Evolutionary conservation across 92 coral and sea anemone genomes (phyloP).

Genomic region (Pocillopora meandrina): DNA sequence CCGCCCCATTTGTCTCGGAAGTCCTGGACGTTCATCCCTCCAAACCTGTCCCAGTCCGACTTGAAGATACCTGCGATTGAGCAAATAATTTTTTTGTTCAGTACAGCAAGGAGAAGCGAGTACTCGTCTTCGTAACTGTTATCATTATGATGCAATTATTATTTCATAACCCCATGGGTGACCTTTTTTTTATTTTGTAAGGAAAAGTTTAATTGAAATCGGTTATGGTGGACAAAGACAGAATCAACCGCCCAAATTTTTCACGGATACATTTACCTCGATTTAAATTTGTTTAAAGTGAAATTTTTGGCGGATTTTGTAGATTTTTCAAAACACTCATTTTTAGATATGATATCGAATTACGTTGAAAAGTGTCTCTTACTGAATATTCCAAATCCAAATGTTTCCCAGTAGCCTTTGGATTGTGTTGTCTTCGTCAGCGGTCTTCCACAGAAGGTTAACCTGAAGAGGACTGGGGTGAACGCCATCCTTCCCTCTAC

Average conservation of each 20-base stretch:
- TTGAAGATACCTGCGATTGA: constrained; percentile 74
- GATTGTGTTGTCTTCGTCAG: constrained; percentile 53
- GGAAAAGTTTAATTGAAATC: no score
- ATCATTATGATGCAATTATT: no score
- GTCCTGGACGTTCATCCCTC: constrained; percentile 74
- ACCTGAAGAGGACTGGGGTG: constrained; percentile 84
- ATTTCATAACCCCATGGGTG: no score
- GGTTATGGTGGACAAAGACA: no score
- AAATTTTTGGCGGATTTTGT: no score
- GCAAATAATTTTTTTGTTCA: neutral
- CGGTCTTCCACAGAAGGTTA: constrained; percentile 79
- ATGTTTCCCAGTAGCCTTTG: constrained; percentile 89
- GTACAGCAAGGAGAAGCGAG: neutral
- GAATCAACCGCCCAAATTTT: no score
- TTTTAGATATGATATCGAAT: neutral
- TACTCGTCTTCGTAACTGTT: no score
- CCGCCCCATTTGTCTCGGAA: constrained; percentile 88
- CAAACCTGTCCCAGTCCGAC: constrained; percentile 86
- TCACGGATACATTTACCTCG: no score
- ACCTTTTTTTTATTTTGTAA: no score
- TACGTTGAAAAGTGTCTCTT: neutral
- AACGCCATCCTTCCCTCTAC: constrained; percentile 70
- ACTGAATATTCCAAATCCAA: constrained; percentile 85
- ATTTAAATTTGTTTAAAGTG: no score
- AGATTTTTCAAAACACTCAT: neutral